phyloP scores from a whole-genome alignment of 2,888 invertebrate genomes.

The Drosophila paranaensis region DNA sequence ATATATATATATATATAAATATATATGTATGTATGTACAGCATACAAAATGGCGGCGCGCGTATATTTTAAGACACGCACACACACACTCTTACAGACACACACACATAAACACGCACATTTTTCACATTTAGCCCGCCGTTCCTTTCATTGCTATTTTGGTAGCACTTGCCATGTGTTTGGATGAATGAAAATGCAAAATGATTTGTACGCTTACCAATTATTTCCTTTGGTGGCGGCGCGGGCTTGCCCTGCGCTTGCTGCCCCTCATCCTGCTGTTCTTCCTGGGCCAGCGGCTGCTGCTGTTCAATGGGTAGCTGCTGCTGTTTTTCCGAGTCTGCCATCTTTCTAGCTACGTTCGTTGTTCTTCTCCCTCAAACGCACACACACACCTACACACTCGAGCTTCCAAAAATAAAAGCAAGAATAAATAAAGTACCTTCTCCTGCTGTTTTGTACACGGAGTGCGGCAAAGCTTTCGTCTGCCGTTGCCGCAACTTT shows the following conservation, averaged over 20 bases:
- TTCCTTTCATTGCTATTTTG: conserved; percentile 72
- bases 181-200: conserved; percentile 63
- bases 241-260: conserved; percentile 81
- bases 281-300: conserved; percentile 79
- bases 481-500: conserved; percentile 63
- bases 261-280: conserved; percentile 75
- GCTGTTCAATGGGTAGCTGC: conserved; percentile 86
- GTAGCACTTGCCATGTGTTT: conserved; percentile 63
- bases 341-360: conserved; percentile 86
- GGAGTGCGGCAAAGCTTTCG: conserved; percentile 51
- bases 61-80: conserved; percentile 79
- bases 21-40: conserved; percentile 55
- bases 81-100: conserved; percentile 65
- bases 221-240: conserved; percentile 90
- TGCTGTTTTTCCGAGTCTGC: conserved; percentile 93
- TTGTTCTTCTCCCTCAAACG: conserved; percentile 56
- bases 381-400: conserved; percentile 45
- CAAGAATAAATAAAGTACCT: conserved; percentile 58
- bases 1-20: conserved; percentile 49
- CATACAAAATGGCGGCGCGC: conserved; percentile 82
- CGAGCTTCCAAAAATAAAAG: conserved; percentile 65
- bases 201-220: conserved; percentile 87
- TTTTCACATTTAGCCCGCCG: conserved; percentile 45
- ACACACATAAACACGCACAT: conserved; percentile 60
- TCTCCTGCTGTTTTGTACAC: conserved; percentile 40